Percentiles rank a stretch among this genome's conserved stretches.
Evolutionary conservation across 2,797 vertebrate species (phyloP).

Genomic region (Oryzias dopingdopingensis): DNA sequence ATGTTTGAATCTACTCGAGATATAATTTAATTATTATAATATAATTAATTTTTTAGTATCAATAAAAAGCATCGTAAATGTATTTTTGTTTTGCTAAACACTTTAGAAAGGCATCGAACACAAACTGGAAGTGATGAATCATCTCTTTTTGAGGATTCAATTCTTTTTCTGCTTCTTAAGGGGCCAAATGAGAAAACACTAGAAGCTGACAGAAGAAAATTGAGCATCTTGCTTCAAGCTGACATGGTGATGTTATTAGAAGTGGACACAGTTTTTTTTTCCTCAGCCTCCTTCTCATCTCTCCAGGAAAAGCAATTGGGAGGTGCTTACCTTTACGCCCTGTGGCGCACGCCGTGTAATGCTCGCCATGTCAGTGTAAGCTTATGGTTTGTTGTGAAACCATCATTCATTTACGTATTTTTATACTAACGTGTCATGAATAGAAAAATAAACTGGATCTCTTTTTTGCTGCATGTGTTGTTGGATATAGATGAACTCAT

Average conservation of each 20-base stretch:
- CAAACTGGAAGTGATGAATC: conserved; percentile 23
- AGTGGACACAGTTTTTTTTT: conserved; percentile 37
- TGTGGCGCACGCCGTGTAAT: conserved; percentile 58
- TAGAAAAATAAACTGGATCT: conserved; percentile 65
- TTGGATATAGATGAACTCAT: conserved; percentile 58
- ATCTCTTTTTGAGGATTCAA: conserved; percentile 11
- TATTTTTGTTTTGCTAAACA: conserved; percentile 4
- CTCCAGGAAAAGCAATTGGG: conserved; percentile 42
- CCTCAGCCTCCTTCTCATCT: conserved; percentile 28
- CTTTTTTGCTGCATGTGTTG: conserved; percentile 49
- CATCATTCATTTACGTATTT: conserved; percentile 70
- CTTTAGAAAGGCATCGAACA: conserved; percentile 1
- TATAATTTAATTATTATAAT: background rate
- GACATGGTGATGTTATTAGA: conserved; percentile 31
- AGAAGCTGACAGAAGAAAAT: conserved; percentile 23
- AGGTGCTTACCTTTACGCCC: conserved; percentile 22
- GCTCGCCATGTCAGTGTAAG: conserved; percentile 51
- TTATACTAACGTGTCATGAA: conserved; percentile 70
- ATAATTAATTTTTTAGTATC: background rate
- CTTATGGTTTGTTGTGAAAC: conserved; percentile 67
- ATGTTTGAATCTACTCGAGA: background rate
- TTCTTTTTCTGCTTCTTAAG: conserved; percentile 15
- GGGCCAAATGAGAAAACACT: conserved; percentile 6
- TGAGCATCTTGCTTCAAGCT: conserved; percentile 26
- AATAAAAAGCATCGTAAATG: background rate